Percentiles rank a stretch among this genome's conserved stretches.
Conservation (phyloP, 2,797 vertebrate genomes). For the Nyctalus aviator region DNA sequence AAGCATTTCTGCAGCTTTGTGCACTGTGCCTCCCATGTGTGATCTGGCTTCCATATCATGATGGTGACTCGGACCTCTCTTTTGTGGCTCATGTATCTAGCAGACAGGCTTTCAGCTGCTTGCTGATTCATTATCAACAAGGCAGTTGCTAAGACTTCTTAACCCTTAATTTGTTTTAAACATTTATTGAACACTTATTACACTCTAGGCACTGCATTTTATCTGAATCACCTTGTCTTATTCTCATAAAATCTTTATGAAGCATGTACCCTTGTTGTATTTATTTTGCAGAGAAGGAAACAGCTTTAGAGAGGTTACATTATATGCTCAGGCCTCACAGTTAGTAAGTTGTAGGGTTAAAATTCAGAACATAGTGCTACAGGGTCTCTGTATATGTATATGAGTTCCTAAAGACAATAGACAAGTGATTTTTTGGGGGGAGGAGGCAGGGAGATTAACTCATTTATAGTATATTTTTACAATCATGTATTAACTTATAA, state of each 20-base stretch:
- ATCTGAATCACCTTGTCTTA: neutral
- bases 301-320: neutral
- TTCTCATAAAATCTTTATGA: constrained; percentile 43
- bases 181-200: neutral
- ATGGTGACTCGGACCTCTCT: neutral
- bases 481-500: neutral
- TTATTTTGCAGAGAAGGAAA: constrained; percentile 54
- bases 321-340: neutral
- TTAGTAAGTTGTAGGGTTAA: neutral
- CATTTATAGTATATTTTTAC: neutral
- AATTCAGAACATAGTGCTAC: neutral
- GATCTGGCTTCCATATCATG: neutral
- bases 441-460: neutral
- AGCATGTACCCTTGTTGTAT: neutral
- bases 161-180: constrained; percentile 26
- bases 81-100: neutral
- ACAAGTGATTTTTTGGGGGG: neutral
- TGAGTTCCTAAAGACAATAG: neutral
- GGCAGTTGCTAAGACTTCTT: constrained; percentile 1
- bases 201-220: neutral
- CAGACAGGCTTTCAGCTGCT: neutral
- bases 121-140: constrained; percentile 37
- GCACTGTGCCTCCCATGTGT: accelerated
- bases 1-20: neutral
- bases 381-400: neutral